Evolutionary conservation across 2,797 vertebrate species (phyloP), one percentile per base, ranked within the genome.

Genomic region (Enteromius trimaculatus): DNA sequence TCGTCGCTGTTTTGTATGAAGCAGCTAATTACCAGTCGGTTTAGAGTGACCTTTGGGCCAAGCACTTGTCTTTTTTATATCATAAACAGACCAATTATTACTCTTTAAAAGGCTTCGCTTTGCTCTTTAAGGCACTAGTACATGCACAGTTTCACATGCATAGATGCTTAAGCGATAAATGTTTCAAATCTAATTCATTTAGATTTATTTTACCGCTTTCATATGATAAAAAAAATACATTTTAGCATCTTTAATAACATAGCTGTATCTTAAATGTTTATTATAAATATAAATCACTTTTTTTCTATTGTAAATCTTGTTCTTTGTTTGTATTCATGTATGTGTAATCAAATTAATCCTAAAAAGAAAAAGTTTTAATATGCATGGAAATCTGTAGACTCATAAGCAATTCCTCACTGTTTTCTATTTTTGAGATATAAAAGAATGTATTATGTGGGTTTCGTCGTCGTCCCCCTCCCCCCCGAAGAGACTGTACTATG

Each of bases 311-410:
- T 21, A 19, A 49, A 10, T 26, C 7, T 42, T 37, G 6, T 13
- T 9, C 9, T 29, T 53, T 71, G 77, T 47, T 74, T 47, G 19
- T 75, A 34, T 60, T 29, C 31, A 7, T 58, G 8, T 70, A 23
- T 84, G 23, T 79, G 62, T 68, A 60, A 82, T 37, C 62, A 58
- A 66, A 74, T 72, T 0, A 55, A 85, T 26, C 10, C 3, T 14
- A 51, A 17, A 72, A 23, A 44, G 13, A 2, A 3, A 44, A 65
- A 6, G 5, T 72, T 65, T 51, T 76, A 71, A 66, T 42, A 31
- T 69, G n/a, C 64, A 86, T 83, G 60, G 31, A 78, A 74, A 60
- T 77, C 34, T 37, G 53, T 84, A 53, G 80, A 68, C 49, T 58
- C 34, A 9, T 26, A 13, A 37, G 49, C 69, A 3, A 62, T 55